Conservation (phyloP, 2,888 invertebrate genomes). For the Oligia fasciuncula region DNA sequence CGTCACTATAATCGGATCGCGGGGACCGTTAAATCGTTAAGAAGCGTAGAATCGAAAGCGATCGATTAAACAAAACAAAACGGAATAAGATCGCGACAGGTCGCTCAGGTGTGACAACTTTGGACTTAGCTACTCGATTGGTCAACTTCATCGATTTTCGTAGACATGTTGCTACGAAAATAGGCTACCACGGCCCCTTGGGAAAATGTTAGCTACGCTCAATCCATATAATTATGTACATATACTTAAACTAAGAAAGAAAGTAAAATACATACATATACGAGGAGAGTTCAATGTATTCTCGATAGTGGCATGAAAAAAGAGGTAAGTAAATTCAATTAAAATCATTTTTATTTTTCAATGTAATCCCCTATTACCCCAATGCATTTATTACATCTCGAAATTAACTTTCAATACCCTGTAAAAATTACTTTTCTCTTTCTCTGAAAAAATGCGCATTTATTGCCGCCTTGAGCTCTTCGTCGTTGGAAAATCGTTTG, state of each 20-base stretch:
- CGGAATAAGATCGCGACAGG: constrained; percentile 64
- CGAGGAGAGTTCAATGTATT: too few species aligned
- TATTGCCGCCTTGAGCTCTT: too few species aligned
- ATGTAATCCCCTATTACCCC: too few species aligned
- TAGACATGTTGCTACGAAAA: not conserved
- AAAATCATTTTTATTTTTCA: too few species aligned
- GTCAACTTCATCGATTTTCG: constrained; percentile 42
- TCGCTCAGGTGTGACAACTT: constrained; percentile 53
- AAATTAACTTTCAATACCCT: too few species aligned
- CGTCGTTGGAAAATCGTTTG: too few species aligned
- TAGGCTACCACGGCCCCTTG: not conserved
- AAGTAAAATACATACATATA: not conserved
- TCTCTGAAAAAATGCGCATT: too few species aligned
- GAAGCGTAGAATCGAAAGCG: constrained; percentile 64
- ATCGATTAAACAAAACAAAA: constrained; percentile 63
- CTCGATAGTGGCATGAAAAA: too few species aligned
- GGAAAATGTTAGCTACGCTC: not conserved
- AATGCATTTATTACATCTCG: too few species aligned
- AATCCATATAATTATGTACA: not conserved
- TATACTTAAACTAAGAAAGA: not conserved
- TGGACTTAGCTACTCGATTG: constrained; percentile 32
- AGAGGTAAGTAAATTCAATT: too few species aligned
- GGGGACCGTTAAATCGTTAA: constrained; percentile 55
- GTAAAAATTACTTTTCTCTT: too few species aligned
- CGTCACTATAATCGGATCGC: constrained; percentile 33